Evolutionary conservation across 2,797 vertebrate species (phyloP).

Genomic region (Catharus ustulatus): DNA sequence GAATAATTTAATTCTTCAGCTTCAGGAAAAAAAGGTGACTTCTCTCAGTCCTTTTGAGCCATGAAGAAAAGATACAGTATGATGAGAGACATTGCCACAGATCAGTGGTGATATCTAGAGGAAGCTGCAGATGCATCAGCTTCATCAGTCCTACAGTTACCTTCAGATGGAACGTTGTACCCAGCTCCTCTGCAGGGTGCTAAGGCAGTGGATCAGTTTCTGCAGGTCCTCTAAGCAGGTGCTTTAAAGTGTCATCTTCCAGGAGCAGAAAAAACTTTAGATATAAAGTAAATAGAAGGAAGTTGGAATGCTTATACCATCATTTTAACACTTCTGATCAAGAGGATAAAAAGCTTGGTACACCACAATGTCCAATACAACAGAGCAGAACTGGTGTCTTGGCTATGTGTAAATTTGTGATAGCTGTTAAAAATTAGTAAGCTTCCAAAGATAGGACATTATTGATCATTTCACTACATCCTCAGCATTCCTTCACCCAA

Average conservation of each 20-base stretch:
- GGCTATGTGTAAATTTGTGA: not conserved
- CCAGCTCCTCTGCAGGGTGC: not conserved
- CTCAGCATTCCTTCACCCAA: not conserved
- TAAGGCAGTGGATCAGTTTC: not conserved
- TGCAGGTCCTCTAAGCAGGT: not conserved
- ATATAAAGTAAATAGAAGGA: not conserved
- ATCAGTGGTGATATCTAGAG: not conserved
- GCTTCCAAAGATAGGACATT: not conserved
- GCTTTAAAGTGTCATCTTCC: not conserved
- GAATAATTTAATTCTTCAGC: not conserved
- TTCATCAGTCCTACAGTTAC: not conserved
- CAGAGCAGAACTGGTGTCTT: not conserved
- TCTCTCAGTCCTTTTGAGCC: not conserved
- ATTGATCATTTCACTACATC: not conserved
- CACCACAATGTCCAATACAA: not conserved
- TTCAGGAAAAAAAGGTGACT: not conserved
- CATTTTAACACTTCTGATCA: not conserved
- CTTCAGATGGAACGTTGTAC: not conserved
- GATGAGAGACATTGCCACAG: not conserved
- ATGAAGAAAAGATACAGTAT: not conserved
- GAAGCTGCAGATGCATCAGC: not conserved
- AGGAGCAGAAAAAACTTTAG: not conserved
- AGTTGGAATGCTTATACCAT: not conserved
- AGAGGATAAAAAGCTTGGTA: not conserved
- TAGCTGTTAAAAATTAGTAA: not conserved